phyloP scores from a whole-genome alignment of 1,140 invertebrate genomes.

The Ephestia elutella region DNA sequence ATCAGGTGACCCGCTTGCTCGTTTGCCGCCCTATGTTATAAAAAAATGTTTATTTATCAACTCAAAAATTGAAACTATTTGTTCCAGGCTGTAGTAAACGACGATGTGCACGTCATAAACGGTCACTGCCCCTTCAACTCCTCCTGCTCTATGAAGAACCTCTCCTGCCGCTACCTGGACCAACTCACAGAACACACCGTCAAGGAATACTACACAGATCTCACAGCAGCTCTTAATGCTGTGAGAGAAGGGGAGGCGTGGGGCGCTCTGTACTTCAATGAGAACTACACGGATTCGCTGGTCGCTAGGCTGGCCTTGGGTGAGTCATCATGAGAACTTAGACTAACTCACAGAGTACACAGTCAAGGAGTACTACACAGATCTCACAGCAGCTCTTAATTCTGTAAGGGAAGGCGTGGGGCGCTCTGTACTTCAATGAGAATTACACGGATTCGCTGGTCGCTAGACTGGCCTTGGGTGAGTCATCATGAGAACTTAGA shows the following conservation, averaged over 20 bases:
- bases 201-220: slow-evolving; percentile 80
- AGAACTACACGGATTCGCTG: slow-evolving; percentile 90
- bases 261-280: slow-evolving; percentile 89
- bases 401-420: slow-evolving; percentile 91
- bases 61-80: too few species aligned
- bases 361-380: slow-evolving; percentile 80
- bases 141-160: slow-evolving; percentile 80
- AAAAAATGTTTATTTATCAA: too few species aligned
- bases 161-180: slow-evolving; percentile 85
- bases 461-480: slow-evolving; percentile 80
- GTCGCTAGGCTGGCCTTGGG: slow-evolving; percentile 81
- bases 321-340: slow-evolving; percentile 67
- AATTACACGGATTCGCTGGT: slow-evolving; percentile 90
- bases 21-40: too few species aligned
- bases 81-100: slow-evolving; percentile 85
- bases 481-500: slow-evolving; percentile 70
- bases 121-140: slow-evolving; percentile 70
- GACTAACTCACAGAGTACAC: slow-evolving; percentile 80
- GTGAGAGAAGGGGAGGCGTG: slow-evolving; percentile 86
- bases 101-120: slow-evolving; percentile 80
- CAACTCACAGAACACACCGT: slow-evolving; percentile 79
- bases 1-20: too few species aligned
- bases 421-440: slow-evolving; percentile 86
- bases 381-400: slow-evolving; percentile 79
- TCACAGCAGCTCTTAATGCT: slow-evolving; percentile 80